These are phyloP conservation scores for Ramphastos sulfuratus DNA, from an alignment of 2,113 vertebrate species.

Conservation along the genomic window DNA sequence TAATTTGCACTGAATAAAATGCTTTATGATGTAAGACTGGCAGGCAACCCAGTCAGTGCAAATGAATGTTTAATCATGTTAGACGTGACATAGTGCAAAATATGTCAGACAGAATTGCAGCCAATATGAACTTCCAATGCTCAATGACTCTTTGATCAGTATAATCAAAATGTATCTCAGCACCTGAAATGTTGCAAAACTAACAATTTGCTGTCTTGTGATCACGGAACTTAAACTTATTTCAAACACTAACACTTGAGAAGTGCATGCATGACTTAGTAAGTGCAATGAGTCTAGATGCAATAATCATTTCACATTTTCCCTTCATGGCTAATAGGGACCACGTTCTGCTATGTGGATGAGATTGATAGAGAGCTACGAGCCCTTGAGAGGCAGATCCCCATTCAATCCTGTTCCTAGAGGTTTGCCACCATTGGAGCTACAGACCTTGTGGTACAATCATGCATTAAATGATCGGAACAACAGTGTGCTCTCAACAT, in stretches of 20 bases:
- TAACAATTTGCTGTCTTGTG: neutral
- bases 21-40: slow-evolving; percentile 63
- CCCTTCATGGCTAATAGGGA: neutral
- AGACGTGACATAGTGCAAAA: slow-evolving; percentile 15
- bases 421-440: neutral
- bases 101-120: slow-evolving; percentile 9
- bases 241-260: neutral
- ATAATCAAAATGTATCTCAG: neutral
- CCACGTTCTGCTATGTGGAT: neutral
- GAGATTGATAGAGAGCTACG: neutral
- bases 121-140: neutral
- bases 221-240: neutral
- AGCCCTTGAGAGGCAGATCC: neutral
- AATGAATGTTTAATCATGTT: slow-evolving; percentile 50
- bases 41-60: neutral
- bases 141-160: slow-evolving; percentile 13
- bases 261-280: neutral
- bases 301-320: neutral
- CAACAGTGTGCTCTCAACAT: neutral
- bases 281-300: slow-evolving; percentile 2
- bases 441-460: neutral
- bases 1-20: slow-evolving; percentile 64
- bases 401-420: neutral
- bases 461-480: neutral
- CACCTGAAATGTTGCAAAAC: neutral